phyloP scores from a whole-genome alignment of 2,113 vertebrate species.

The Rattus rattus region DNA sequence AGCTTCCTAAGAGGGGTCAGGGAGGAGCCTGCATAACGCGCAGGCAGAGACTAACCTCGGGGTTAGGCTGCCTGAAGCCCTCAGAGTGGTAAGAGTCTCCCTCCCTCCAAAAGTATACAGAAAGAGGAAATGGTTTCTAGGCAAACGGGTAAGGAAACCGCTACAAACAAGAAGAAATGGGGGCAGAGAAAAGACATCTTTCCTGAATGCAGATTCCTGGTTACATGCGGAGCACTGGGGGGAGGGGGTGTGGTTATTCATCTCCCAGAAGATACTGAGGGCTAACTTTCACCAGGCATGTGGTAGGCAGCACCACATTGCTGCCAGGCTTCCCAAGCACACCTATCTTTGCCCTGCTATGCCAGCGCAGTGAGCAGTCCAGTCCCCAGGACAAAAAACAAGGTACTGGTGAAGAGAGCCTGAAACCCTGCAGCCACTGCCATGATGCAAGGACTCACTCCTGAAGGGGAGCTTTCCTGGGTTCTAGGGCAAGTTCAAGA shows the following conservation, averaged over 20 bases:
- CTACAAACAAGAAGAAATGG: neutral
- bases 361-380: neutral
- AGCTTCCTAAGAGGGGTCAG: neutral
- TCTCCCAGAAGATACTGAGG: neutral
- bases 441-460: neutral
- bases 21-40: neutral
- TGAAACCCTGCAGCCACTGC: neutral
- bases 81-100: too few species aligned
- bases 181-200: neutral
- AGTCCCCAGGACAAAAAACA: neutral
- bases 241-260: too few species aligned
- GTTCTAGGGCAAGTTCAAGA: neutral
- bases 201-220: neutral
- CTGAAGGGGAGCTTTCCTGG: neutral
- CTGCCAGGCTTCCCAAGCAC: neutral
- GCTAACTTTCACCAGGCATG: too few species aligned
- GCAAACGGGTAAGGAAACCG: neutral
- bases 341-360: neutral
- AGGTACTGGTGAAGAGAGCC: rapidly evolving
- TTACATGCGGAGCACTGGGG: too few species aligned
- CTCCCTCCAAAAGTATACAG: neutral
- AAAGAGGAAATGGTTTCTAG: too few species aligned
- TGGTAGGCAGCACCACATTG: neutral
- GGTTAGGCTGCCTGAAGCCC: neutral
- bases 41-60: neutral